These are phyloP conservation scores for Spilosoma lubricipeda DNA, from an alignment of 2,888 invertebrate species.

Conservation along the genomic window DNA sequence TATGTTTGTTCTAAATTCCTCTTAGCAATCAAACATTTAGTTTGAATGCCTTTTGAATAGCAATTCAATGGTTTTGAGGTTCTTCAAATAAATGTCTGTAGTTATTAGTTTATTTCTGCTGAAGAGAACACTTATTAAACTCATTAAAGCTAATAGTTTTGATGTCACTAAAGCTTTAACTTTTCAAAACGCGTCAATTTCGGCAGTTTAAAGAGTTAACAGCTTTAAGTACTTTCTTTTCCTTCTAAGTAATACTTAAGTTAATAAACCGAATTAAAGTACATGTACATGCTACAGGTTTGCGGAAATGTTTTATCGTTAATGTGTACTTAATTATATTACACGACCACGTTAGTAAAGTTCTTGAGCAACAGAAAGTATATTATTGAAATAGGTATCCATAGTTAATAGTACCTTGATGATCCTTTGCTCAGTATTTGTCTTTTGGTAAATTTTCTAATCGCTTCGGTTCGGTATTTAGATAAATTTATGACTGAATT, in stretches of 20 bases:
- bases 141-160: not conserved
- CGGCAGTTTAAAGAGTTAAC: not conserved
- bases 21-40: not conserved
- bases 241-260: not conserved
- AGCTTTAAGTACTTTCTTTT: not conserved
- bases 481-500: no score
- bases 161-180: conserved; percentile 6
- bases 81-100: not conserved
- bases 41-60: not conserved
- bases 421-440: no score
- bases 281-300: not conserved
- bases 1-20: not conserved
- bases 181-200: not conserved
- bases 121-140: not conserved
- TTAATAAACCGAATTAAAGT: not conserved
- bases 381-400: not conserved
- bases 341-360: not conserved
- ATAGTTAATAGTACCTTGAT: no score
- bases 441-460: no score
- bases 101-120: not conserved
- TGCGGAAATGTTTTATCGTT: not conserved
- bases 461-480: no score
- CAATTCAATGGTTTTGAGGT: not conserved
- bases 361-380: not conserved
- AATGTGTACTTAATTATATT: not conserved